A percentile compares a stretch with the other conserved stretches of the same genome.
Evolutionary conservation across 2,888 invertebrate species (phyloP).

Genomic region (Deilephila porcellus): DNA sequence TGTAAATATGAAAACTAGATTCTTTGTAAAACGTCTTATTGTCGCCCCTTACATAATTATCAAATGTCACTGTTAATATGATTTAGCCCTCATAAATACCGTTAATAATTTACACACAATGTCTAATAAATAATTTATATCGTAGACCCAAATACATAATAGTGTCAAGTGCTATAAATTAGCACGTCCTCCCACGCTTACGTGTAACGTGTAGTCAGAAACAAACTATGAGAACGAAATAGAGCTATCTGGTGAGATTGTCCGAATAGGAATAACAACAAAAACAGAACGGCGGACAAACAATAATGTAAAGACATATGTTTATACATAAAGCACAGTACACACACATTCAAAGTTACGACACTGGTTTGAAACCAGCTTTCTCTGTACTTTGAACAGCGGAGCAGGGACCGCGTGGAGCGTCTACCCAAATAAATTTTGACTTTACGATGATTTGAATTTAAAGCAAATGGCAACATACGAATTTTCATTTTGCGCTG

Average conservation of each 20-base stretch:
- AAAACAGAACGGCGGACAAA: conserved; percentile 10
- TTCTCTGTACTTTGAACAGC: conserved; percentile 21
- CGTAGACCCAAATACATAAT: conserved; percentile 71
- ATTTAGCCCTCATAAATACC: conserved; percentile 24
- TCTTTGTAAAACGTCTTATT: too few relatives aligned
- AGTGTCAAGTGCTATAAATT: conserved; percentile 65
- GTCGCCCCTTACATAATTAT: background rate
- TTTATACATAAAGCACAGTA: conserved; percentile 10
- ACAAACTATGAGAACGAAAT: conserved; percentile 26
- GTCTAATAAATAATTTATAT: conserved; percentile 64
- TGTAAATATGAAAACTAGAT: background rate
- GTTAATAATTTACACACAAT: conserved; percentile 46
- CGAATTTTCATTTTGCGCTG: background rate
- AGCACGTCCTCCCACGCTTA: conserved; percentile 61
- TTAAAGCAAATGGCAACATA: background rate
- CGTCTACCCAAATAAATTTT: conserved; percentile 3
- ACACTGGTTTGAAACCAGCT: conserved; percentile 26
- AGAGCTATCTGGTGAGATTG: conserved; percentile 13
- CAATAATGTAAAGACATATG: conserved; percentile 12
- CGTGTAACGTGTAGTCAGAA: conserved; percentile 37
- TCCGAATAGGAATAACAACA: background rate
- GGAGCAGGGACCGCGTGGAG: conserved; percentile 13
- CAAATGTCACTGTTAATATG: background rate
- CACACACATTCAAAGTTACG: conserved; percentile 10
- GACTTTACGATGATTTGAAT: background rate